A percentile compares a stretch with the other conserved stretches of the same genome.
Evolutionary conservation across 2,888 invertebrate genomes (phyloP).

Genomic region (Cerceris ruficornis): DNA sequence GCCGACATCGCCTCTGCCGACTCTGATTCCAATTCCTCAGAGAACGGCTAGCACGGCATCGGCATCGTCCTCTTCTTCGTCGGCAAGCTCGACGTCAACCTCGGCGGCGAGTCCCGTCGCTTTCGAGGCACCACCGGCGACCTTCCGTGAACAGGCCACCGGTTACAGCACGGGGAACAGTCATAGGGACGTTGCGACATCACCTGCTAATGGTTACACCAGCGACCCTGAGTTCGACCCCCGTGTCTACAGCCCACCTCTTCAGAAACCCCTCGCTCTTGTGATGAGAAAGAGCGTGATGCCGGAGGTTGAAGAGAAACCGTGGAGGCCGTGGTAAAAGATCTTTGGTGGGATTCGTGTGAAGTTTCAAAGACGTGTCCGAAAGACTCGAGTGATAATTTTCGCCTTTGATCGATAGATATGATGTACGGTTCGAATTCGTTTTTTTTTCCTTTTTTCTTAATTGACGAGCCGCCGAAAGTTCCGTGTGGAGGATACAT

Average conservation of each 20-base stretch:
- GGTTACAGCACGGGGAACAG: constrained; percentile 74
- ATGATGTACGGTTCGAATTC: constrained; percentile 1
- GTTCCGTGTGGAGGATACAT: constrained; percentile 52
- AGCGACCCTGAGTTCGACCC: constrained; percentile 79
- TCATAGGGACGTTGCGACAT: constrained; percentile 83
- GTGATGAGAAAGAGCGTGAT: constrained; percentile 86
- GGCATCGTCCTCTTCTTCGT: constrained; percentile 85
- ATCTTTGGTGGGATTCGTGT: neutral
- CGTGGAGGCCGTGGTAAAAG: constrained; percentile 91
- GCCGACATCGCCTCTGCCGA: constrained; percentile 84
- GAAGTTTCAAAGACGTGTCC: neutral
- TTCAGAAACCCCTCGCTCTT: constrained; percentile 86
- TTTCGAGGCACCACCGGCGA: constrained; percentile 83
- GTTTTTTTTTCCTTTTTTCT: constrained; percentile 22
- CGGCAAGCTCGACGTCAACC: constrained; percentile 81
- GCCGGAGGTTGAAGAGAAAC: constrained; percentile 87
- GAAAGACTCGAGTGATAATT: constrained; percentile 46
- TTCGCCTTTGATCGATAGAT: neutral
- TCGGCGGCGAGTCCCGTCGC: constrained; percentile 81
- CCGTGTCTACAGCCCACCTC: constrained; percentile 81
- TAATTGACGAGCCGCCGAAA: constrained; percentile 1
- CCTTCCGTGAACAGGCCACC: constrained; percentile 80
- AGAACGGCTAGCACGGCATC: constrained; percentile 89
- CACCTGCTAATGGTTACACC: constrained; percentile 79
- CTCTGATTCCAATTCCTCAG: constrained; percentile 89